Conservation (phyloP, 2,113 vertebrate genomes). For the Solea senegalensis region DNA sequence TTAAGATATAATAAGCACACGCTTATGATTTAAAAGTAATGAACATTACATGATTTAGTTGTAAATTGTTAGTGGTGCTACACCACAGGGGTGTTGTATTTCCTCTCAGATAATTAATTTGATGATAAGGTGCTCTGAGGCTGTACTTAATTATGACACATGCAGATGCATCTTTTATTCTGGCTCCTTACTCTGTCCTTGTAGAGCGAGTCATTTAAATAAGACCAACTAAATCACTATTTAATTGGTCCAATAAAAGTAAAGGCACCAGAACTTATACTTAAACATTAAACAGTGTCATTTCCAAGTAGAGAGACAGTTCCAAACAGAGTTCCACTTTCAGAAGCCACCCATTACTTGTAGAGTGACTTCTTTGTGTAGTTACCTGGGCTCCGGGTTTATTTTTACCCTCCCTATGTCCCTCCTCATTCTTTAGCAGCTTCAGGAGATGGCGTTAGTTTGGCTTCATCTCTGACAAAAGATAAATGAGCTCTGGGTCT, state of each 20-base stretch:
- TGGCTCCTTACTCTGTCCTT: neutral
- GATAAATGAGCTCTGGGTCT: conserved; percentile 99
- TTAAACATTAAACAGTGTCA: conserved; percentile 58
- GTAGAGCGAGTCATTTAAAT: conserved; percentile 6
- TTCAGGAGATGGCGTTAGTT: conserved; percentile 94
- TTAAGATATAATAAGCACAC: neutral
- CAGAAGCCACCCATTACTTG: conserved; percentile 88
- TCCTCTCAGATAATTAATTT: conserved; percentile 37
- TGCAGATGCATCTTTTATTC: conserved; percentile 18
- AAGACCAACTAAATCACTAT: conserved; percentile 3
- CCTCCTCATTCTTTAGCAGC: conserved; percentile 96
- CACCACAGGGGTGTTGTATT: conserved; percentile 10
- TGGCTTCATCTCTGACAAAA: conserved; percentile 99
- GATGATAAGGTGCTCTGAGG: conserved; percentile 9
- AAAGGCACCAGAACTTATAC: conserved; percentile 42
- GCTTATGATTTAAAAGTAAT: neutral
- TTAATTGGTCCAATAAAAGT: conserved; percentile 31
- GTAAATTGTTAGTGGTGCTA: conserved; percentile 1
- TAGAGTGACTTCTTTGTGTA: conserved; percentile 86
- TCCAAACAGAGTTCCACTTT: conserved; percentile 82
- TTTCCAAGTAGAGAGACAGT: conserved; percentile 69
- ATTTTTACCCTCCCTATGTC: conserved; percentile 92
- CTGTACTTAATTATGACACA: conserved; percentile 15
- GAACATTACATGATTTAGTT: conserved; percentile 1
- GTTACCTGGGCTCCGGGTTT: conserved; percentile 88